These are phyloP conservation scores for Astreopora myriophthalma DNA, from an alignment of 64 coral and sea anemone species.

Conservation along the genomic window DNA sequence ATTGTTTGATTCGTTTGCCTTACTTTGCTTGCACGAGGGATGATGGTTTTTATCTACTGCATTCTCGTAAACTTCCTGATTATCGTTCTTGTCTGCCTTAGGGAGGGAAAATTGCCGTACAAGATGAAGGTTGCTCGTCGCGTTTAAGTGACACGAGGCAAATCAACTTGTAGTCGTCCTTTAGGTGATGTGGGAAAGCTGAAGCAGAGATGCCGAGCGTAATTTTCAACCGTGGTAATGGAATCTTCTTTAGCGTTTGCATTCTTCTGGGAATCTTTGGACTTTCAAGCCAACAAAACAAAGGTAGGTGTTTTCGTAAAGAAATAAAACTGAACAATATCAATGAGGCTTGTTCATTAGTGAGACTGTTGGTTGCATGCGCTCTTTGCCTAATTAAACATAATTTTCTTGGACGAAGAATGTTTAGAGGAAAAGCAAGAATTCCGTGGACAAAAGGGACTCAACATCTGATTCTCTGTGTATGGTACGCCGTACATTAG, in stretches of 20 bases:
- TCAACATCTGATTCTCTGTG: neutral
- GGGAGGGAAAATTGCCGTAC: neutral
- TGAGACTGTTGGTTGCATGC: neutral
- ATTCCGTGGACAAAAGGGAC: neutral
- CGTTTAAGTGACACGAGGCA: neutral
- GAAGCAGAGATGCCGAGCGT: neutral
- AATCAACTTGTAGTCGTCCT: neutral
- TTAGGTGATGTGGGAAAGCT: neutral
- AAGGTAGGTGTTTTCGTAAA: neutral
- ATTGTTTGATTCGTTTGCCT: too few species aligned
- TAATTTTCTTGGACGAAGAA: too few species aligned
- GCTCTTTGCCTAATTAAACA: neutral
- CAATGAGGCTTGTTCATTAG: neutral
- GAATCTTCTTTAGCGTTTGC: neutral
- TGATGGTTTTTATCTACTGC: neutral
- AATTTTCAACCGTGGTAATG: neutral
- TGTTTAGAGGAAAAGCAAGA: too few species aligned
- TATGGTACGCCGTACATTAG: neutral
- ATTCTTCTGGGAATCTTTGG: neutral
- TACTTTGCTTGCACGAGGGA: neutral
- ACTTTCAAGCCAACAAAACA: neutral
- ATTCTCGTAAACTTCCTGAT: slow-evolving; percentile 20
- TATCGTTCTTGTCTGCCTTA: neutral
- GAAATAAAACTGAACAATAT: neutral
- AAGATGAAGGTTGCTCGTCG: neutral